Percentiles rank a stretch among this genome's conserved stretches.
Conservation (phyloP, 2,113 vertebrate species). For the Petromus typicus region DNA sequence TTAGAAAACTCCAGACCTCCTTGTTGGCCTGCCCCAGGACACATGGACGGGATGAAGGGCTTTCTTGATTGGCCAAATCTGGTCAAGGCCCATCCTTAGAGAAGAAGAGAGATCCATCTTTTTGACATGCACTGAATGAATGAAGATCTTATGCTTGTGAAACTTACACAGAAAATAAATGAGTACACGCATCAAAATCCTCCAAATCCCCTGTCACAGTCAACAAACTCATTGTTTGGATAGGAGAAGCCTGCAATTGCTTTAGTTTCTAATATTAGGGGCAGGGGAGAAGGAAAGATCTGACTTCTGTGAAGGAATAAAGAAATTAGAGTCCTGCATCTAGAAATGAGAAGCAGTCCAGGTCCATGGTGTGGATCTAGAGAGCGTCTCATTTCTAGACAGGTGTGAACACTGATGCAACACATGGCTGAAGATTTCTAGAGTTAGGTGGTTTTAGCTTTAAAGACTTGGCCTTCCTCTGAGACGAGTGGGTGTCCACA, state of each 20-base stretch:
- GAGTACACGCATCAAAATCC: neutral
- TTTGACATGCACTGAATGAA: neutral
- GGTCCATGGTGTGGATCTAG: neutral
- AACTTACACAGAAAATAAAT: neutral
- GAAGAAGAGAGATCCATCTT: neutral
- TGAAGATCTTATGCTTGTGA: neutral
- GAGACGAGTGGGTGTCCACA: neutral
- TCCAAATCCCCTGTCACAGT: neutral
- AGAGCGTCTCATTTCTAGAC: neutral
- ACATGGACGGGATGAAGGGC: neutral
- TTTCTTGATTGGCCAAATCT: neutral
- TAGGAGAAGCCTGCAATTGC: neutral
- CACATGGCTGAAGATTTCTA: neutral
- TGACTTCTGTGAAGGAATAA: neutral
- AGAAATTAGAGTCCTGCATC: too few relatives aligned
- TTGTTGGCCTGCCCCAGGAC: neutral
- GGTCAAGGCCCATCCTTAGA: neutral
- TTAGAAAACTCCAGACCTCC: neutral
- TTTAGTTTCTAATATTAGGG: neutral
- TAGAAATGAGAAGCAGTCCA: neutral
- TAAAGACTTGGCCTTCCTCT: slow-evolving; percentile 25
- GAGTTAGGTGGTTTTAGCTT: neutral
- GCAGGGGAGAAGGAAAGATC: neutral
- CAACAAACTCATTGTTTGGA: neutral
- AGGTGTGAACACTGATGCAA: neutral